Evolutionary conservation across 92 coral and sea anemone species (phyloP).

Genomic region (Palythoa grandiflora): DNA sequence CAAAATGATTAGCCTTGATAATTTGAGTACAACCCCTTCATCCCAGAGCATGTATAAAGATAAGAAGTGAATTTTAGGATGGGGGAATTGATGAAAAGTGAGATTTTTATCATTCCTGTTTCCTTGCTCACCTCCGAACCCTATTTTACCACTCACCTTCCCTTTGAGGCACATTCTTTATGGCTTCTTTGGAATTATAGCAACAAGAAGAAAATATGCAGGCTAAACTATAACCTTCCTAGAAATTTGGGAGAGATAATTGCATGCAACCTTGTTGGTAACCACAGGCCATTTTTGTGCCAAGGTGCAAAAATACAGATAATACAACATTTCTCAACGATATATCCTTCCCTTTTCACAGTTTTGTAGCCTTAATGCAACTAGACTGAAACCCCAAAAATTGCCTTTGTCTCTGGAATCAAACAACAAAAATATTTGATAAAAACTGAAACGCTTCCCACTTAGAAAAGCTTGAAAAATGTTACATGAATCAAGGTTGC

Average conservation of each 20-base stretch:
- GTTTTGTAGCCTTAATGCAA: constrained; percentile 6
- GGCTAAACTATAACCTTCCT: constrained; percentile 17
- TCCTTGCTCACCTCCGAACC: constrained; percentile 11
- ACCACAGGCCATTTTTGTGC: constrained; percentile 22
- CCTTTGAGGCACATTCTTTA: constrained; percentile 8
- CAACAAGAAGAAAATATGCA: constrained; percentile 7
- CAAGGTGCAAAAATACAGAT: constrained; percentile 12
- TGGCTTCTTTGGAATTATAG: constrained; percentile 4
- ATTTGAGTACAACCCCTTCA: background rate
- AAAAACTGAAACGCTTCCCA: background rate
- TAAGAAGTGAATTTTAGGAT: background rate
- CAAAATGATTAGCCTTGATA: background rate
- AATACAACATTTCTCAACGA: background rate
- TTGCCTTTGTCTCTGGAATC: background rate
- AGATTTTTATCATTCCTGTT: constrained; percentile 6
- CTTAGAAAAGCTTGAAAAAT: constrained; percentile 14
- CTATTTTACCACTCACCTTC: background rate
- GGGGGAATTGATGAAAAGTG: background rate
- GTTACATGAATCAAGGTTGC: background rate
- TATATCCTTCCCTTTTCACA: constrained; percentile 15
- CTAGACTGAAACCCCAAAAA: constrained; percentile 6
- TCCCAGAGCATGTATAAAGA: background rate
- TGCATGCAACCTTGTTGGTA: constrained; percentile 3
- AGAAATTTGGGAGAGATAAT: constrained; percentile 5
- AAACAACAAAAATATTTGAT: constrained; percentile 1